Evolutionary conservation across 2,888 invertebrate species (phyloP), one percentile per base, ranked within the genome.

Genomic region (Noctua janthina): DNA sequence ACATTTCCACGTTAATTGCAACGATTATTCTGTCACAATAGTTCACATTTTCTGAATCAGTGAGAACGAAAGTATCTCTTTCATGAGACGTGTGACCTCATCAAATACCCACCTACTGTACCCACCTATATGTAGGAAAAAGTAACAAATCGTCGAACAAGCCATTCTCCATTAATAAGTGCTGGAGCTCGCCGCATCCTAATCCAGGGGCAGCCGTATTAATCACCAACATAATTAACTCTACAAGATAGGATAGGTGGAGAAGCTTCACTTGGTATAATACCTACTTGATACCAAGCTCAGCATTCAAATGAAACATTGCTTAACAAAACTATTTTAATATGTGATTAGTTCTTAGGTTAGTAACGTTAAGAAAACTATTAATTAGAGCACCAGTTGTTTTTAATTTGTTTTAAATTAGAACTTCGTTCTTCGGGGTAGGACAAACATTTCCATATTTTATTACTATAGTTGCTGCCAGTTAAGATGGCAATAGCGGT

Each of bases 181-280:
- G 79, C 81, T 82, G 54, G 71, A 68, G 74, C 83, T 80, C 64
- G 70, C 86, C 88, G 89, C 89, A 83, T 89, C 88, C 90, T 91
- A 89, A 91, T 91, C 89, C 89, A 78, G 83, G 83, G 84, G 74
- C 87, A 80, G 84, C 73, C 67, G 82, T 90, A 92, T 91, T 91
- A 91, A 92, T 92, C 91, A 91, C 91, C 76, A 78, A 86, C 87
- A 89, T 91, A 90, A 91, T 92, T 92, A 92, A 91, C 87, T 82
- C 39, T 49, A 46, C 64, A 0, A 1, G 7, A 13, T 20, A 68
- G n/a, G 3, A 0, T 29, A 35, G 0, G 1, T 17, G 0, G 6
- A 87, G 76, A 76, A 85, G 76, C 71, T 10, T 17, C 35, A 39
- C 39, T 39, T 4, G 39, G 5, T 39, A 39, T 39, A 39, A 39